Evolutionary conservation across 2,888 invertebrate species (phyloP).

Genomic region (Drosophila cyrtoloma): DNA sequence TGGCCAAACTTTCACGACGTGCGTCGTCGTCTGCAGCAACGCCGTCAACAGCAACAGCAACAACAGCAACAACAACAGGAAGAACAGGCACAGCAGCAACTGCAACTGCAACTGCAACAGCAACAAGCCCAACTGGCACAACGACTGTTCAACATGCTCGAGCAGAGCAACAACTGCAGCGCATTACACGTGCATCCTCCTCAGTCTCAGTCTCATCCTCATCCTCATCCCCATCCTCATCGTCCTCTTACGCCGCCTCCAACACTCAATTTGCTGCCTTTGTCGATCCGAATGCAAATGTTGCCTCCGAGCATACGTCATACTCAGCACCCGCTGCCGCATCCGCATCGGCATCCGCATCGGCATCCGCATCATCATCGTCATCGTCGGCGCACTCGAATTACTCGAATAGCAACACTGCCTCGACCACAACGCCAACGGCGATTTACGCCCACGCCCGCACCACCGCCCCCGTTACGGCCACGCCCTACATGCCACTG

Average conservation of each 20-base stretch:
- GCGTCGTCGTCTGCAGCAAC: slow-evolving; percentile 82
- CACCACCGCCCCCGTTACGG: slow-evolving; percentile 58
- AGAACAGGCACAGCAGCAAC: slow-evolving; percentile 23
- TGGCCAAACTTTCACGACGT: slow-evolving; percentile 86
- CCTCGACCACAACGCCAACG: slow-evolving; percentile 38
- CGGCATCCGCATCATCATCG: slow-evolving; percentile 28
- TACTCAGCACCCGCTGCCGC: slow-evolving; percentile 38
- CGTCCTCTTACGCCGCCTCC: not conserved
- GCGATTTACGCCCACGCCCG: slow-evolving; percentile 38
- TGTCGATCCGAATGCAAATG: slow-evolving; percentile 61
- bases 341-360: slow-evolving; percentile 36
- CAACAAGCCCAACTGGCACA: slow-evolving; percentile 47
- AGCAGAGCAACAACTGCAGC: slow-evolving; percentile 39
- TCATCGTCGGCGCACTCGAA: slow-evolving; percentile 59
- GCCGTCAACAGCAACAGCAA: slow-evolving; percentile 65
- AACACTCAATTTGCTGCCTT: slow-evolving; percentile 48
- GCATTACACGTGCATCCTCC: slow-evolving; percentile 31
- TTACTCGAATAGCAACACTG: slow-evolving; percentile 47
- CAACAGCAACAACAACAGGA: slow-evolving; percentile 46
- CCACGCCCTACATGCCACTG: slow-evolving; percentile 69
- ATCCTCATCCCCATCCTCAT: slow-evolving; percentile 16
- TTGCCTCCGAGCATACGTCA: slow-evolving; percentile 11
- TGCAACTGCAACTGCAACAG: slow-evolving; percentile 41
- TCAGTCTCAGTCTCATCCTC: slow-evolving; percentile 11
- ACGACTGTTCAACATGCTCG: slow-evolving; percentile 14